Conservation (phyloP, 1,140 invertebrate genomes). For the Sipha flava region DNA sequence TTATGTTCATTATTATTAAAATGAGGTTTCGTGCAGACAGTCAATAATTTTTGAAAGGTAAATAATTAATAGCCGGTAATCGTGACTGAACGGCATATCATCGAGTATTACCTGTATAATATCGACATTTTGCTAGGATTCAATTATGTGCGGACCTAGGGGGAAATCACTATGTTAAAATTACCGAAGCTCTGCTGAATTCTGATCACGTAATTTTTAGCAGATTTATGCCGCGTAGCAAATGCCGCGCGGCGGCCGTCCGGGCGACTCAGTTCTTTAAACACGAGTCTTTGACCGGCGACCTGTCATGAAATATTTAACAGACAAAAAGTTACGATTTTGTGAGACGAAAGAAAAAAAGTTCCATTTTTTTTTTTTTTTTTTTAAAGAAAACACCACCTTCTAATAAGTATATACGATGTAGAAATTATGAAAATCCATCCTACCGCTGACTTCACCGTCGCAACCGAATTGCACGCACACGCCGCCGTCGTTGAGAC, state of each 20-base stretch:
- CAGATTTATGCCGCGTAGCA: not conserved
- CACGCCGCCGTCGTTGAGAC: not conserved
- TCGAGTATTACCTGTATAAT: conserved; percentile 11
- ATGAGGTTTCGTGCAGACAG: not conserved
- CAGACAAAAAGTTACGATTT: conserved; percentile 10
- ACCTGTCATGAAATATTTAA: conserved; percentile 32
- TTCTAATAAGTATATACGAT: not conserved
- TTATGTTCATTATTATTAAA: not conserved
- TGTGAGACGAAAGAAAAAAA: not conserved
- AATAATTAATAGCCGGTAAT: conserved; percentile 20
- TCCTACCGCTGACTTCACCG: not conserved
- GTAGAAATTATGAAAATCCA: conserved; percentile 29
- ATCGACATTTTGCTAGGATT: not conserved
- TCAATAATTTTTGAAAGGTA: not conserved
- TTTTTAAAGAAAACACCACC: conserved; percentile 5
- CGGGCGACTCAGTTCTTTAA: not conserved
- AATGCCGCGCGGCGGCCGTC: not conserved
- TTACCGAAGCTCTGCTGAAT: not conserved
- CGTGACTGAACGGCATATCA: conserved; percentile 8
- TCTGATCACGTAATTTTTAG: not conserved
- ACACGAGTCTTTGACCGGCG: not conserved
- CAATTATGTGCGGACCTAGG: not conserved
- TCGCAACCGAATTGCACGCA: conserved; percentile 6
- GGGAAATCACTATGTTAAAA: not conserved
- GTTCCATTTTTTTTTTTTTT: not conserved